phyloP scores from a whole-genome alignment of 2,888 invertebrate genomes.

The Stenodema calcarata region DNA sequence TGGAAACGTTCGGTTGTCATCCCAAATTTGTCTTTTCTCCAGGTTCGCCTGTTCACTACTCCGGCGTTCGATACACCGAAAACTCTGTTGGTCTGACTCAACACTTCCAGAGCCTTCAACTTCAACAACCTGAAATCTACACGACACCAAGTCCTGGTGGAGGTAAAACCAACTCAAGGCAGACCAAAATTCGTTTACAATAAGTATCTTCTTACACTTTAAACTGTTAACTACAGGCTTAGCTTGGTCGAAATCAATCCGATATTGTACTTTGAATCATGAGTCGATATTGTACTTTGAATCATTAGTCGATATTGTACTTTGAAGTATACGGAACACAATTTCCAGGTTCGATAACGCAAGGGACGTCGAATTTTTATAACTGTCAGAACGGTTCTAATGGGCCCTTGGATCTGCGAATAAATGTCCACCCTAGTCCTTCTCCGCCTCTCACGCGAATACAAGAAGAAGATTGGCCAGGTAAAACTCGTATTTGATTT shows the following conservation, averaged over 20 bases:
- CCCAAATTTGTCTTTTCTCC: conserved; percentile 9
- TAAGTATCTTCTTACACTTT: no score
- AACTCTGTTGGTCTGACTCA: conserved; percentile 60
- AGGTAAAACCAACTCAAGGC: conserved; percentile 61
- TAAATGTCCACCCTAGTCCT: conserved; percentile 56
- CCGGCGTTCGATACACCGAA: conserved; percentile 51
- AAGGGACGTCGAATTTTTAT: conserved; percentile 55
- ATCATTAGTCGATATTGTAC: no score
- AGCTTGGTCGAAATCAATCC: no score
- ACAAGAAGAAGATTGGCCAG: conserved; percentile 57
- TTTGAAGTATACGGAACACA: no score
- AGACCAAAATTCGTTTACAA: no score
- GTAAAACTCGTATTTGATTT: conserved; percentile 44
- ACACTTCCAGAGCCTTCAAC: conserved; percentile 63
- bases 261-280: no score
- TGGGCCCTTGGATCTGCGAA: conserved; percentile 55
- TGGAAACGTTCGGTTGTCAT: no score
- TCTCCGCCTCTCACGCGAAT: conserved; percentile 57
- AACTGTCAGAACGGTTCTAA: conserved; percentile 52
- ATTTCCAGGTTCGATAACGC: conserved; percentile 56
- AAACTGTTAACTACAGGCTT: no score
- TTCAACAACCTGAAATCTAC: conserved; percentile 58
- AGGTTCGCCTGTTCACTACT: conserved; percentile 72
- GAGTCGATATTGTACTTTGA: no score
- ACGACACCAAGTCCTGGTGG: conserved; percentile 60